Conservation (phyloP, 2,797 vertebrate genomes). For the Notoglanidium macrostoma region DNA sequence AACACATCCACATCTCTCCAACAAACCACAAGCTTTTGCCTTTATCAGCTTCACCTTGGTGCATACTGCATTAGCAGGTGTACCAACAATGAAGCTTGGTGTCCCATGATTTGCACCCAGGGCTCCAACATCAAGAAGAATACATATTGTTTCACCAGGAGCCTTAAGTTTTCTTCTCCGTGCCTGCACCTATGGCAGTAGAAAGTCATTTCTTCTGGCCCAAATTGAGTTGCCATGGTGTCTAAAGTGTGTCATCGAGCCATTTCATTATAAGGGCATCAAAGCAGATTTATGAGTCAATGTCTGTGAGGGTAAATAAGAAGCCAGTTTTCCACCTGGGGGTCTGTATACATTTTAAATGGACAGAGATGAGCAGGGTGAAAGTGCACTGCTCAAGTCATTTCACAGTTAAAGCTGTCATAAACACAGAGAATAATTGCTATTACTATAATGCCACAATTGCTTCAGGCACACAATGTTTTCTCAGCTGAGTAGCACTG, state of each 20-base stretch:
- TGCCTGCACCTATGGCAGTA: neutral
- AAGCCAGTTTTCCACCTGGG: slow-evolving; percentile 32
- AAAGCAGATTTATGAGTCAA: slow-evolving; percentile 43
- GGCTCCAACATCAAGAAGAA: slow-evolving; percentile 32
- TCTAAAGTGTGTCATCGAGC: slow-evolving; percentile 46
- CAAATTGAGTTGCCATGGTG: slow-evolving; percentile 46
- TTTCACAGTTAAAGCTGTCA: slow-evolving; percentile 17
- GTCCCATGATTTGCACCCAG: slow-evolving; percentile 30
- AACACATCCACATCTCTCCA: neutral
- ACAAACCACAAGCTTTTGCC: neutral
- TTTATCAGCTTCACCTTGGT: slow-evolving; percentile 13
- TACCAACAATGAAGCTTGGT: neutral
- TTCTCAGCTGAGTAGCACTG: neutral
- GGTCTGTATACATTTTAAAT: slow-evolving; percentile 41
- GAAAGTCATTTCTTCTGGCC: slow-evolving; percentile 35
- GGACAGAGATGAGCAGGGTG: slow-evolving; percentile 28
- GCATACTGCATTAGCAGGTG: slow-evolving; percentile 11
- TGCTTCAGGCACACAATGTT: neutral
- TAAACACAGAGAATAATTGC: slow-evolving; percentile 13
- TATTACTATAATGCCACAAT: neutral
- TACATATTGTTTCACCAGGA: slow-evolving; percentile 23
- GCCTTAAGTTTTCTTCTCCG: slow-evolving; percentile 8
- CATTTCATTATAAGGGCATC: slow-evolving; percentile 47
- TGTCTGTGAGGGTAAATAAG: slow-evolving; percentile 42
- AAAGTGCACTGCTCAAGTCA: neutral